A percentile compares a stretch with the other conserved stretches of the same genome.
phyloP scores from a whole-genome alignment of 2,113 vertebrate genomes.

The Mus spicilegus region DNA sequence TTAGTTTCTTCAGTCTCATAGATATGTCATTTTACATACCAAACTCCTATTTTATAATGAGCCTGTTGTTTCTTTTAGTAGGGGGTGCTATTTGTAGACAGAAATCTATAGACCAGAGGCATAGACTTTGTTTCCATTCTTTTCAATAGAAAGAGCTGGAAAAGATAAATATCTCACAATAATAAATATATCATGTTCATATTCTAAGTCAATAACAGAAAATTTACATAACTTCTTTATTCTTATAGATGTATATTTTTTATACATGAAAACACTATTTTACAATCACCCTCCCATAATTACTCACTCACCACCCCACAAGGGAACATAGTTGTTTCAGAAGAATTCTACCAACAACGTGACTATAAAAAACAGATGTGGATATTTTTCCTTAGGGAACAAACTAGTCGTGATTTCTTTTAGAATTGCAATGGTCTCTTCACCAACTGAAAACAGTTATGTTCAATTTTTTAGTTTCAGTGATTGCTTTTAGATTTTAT shows the following conservation, averaged over 20 bases:
- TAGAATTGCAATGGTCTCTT: neutral
- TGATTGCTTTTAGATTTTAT: slow-evolving; percentile 21
- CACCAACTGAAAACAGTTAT: neutral
- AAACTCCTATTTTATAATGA: neutral
- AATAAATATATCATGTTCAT: neutral
- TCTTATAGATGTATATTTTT: neutral
- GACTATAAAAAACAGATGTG: neutral
- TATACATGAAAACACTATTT: neutral
- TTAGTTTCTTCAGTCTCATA: neutral
- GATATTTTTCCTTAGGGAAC: neutral
- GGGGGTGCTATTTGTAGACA: neutral
- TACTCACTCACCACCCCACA: neutral
- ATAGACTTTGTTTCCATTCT: neutral
- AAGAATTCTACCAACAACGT: neutral
- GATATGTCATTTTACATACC: neutral
- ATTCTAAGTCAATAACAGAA: neutral
- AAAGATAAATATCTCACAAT: neutral
- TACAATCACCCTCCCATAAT: neutral
- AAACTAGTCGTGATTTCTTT: neutral
- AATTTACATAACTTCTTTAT: neutral
- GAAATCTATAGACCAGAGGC: neutral
- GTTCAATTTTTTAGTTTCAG: neutral
- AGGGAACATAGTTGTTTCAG: neutral
- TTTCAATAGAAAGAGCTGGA: neutral
- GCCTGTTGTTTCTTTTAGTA: neutral